phyloP scores from a whole-genome alignment of 2,797 vertebrate species.

The Galago senegalensis region DNA sequence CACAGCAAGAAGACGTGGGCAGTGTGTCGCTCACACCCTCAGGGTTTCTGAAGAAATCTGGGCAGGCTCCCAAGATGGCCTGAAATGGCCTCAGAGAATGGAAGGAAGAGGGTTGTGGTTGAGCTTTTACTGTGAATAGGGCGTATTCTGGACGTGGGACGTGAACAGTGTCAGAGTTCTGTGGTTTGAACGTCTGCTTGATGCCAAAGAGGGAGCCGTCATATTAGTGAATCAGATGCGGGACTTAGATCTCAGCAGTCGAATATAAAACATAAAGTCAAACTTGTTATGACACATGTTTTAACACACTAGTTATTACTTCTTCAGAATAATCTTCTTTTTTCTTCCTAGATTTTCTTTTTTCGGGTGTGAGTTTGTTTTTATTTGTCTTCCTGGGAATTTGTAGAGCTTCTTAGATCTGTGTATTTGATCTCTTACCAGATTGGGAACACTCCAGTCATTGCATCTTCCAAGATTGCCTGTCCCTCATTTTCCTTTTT shows the following conservation, averaged over 20 bases:
- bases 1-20: not conserved
- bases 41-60: not conserved
- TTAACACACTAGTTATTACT: not conserved
- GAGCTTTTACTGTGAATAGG: not conserved
- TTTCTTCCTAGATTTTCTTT: not conserved
- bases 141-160: too few species aligned
- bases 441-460: not conserved
- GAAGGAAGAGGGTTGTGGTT: not conserved
- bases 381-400: conserved; percentile 9
- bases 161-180: too few species aligned
- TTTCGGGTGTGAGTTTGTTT: not conserved
- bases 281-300: not conserved
- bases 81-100: not conserved
- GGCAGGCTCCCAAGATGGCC: not conserved
- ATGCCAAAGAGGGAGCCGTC: not conserved
- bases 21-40: not conserved
- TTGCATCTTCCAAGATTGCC: not conserved
- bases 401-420: not conserved
- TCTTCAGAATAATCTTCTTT: not conserved
- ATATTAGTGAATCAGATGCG: not conserved
- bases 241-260: not conserved
- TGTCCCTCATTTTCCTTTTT: not conserved
- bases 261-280: not conserved
- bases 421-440: conserved; percentile 1
- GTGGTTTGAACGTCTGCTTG: too few species aligned